Evolutionary conservation across 2,888 invertebrate species (phyloP).

Genomic region (Homarus gammarus): DNA sequence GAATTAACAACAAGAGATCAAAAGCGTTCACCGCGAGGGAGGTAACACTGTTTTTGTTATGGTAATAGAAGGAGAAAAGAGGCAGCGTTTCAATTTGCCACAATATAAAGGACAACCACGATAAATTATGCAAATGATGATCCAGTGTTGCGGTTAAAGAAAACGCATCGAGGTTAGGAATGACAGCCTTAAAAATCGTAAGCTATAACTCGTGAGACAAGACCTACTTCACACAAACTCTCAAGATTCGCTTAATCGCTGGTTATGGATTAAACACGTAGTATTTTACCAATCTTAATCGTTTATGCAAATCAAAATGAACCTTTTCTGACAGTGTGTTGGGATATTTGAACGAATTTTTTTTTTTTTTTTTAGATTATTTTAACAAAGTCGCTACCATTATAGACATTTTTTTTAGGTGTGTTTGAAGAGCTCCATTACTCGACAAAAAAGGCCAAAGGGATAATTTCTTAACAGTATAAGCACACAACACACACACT

Average conservation of each 20-base stretch:
- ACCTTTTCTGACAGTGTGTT: neutral
- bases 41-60: neutral
- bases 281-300: neutral
- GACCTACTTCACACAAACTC: neutral
- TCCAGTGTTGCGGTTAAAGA: neutral
- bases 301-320: neutral
- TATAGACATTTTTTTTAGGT: neutral
- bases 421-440: neutral
- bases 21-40: neutral
- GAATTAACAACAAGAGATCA: neutral
- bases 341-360: neutral
- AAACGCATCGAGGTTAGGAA: neutral
- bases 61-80: conserved; percentile 1
- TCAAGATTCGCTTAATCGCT: neutral
- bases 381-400: neutral
- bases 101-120: conserved; percentile 29
- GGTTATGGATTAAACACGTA: neutral
- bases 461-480: neutral
- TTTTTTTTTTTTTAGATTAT: neutral
- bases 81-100: conserved; percentile 31
- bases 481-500: neutral
- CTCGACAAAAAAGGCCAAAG: neutral
- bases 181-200: neutral
- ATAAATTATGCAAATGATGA: conserved; percentile 36
- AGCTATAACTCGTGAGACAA: neutral